A percentile compares a stretch with the other conserved stretches of the same genome.
phyloP scores from a whole-genome alignment of 2,797 vertebrate species.

The Falco rusticolus region DNA sequence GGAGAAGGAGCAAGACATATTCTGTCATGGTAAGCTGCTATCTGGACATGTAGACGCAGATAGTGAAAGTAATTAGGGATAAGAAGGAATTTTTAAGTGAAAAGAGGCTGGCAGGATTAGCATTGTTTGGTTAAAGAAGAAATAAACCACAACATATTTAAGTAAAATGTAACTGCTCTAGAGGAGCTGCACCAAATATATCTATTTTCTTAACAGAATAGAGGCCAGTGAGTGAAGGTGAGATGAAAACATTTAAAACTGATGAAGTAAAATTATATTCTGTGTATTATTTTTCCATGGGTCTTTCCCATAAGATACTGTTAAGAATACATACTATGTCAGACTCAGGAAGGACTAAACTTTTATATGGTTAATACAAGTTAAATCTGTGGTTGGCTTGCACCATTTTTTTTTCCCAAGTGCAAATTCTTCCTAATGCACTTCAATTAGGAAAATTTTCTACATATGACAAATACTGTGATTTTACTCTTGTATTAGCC shows the following conservation, averaged over 20 bases:
- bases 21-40: not conserved
- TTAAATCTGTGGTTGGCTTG: not conserved
- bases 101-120: not conserved
- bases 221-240: not conserved
- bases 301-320: not conserved
- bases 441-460: not conserved
- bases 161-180: not conserved
- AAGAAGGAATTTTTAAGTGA: not conserved
- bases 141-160: not conserved
- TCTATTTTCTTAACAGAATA: not conserved
- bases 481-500: not conserved
- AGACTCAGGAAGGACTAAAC: not conserved
- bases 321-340: not conserved
- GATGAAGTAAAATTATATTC: not conserved
- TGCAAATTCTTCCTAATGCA: not conserved
- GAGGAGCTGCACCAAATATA: not conserved
- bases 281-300: not conserved
- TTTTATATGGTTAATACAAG: not conserved
- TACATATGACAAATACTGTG: not conserved
- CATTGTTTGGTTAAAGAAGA: not conserved
- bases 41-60: not conserved
- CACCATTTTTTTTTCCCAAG: not conserved
- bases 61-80: not conserved
- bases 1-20: not conserved
- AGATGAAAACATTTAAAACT: not conserved